A percentile compares a stretch with the other conserved stretches of the same genome.
phyloP scores from a whole-genome alignment of 2,888 invertebrate species.

The Agonopterix alstromeriana region DNA sequence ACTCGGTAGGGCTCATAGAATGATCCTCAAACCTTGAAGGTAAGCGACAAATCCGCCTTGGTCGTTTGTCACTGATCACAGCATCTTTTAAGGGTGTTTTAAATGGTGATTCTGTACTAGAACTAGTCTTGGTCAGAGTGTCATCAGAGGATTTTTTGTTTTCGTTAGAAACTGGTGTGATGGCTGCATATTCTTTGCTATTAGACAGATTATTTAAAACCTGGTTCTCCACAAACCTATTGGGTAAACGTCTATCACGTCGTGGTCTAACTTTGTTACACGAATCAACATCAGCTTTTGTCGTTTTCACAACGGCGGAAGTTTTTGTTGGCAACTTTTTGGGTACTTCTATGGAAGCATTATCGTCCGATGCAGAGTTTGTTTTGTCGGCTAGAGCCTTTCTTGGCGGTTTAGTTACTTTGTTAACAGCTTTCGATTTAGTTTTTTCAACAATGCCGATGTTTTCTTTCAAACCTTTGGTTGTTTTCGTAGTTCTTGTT shows the following conservation, averaged over 20 bases:
- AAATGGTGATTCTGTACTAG: constrained; percentile 18
- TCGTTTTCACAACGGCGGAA: constrained; percentile 4
- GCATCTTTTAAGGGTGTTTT: constrained; percentile 33
- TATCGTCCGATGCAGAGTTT: constrained; percentile 61
- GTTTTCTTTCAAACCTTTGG: constrained; percentile 52
- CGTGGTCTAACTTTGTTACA: constrained; percentile 25
- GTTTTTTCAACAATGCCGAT: constrained; percentile 21
- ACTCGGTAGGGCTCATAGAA: constrained; percentile 50
- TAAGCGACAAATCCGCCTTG: constrained; percentile 48
- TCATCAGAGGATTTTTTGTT: neutral
- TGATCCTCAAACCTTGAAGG: constrained; percentile 57
- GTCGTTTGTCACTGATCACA: constrained; percentile 37
- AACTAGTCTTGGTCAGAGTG: neutral
- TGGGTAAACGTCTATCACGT: constrained; percentile 43
- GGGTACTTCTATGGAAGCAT: constrained; percentile 27
- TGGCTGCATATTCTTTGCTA: constrained; percentile 15
- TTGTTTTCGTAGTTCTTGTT: constrained; percentile 36
- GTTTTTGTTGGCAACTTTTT: constrained; percentile 18
- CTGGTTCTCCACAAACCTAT: constrained; percentile 37
- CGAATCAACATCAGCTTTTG: constrained; percentile 9
- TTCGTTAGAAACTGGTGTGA: constrained; percentile 2
- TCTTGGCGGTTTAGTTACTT: constrained; percentile 27
- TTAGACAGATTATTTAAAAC: constrained; percentile 30
- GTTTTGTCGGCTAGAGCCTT: constrained; percentile 60
- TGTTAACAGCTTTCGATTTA: constrained; percentile 23